Base-by-base conservation (phyloP, 2,888 invertebrate species). In the Rugalucina vietnamica region DNA sequence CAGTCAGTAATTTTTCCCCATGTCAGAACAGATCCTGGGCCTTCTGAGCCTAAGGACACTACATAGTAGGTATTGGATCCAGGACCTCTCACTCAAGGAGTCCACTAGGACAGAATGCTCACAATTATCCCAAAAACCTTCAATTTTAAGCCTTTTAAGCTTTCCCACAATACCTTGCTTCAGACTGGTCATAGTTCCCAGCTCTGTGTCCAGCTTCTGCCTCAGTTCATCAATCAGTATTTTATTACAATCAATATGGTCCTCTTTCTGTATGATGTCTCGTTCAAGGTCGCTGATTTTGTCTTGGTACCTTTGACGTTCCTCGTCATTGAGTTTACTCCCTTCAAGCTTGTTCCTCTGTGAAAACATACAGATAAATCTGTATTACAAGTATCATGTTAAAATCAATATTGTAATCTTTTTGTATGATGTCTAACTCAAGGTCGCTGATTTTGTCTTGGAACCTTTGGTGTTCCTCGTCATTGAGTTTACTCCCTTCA, bases 371-470 rank as follows among this genome's bases (percentile, higher is more conserved):
- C n/a, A n/a, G n/a, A n/a, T n/a, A n/a, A n/a, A n/a, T n/a, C n/a
- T n/a, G n/a, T n/a, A n/a, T n/a, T 18, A 90, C 85, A 21, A 75
- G 49, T 21, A 76, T 60, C 72, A 76, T 60, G 60, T 88, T 88
- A 24, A 80, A 76, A 18, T 82, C 83, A 14, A 91, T 70, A 21
- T 90, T 88, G 8, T 82, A 86, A 29, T 88, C 88, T 34, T 82
- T 84, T 43, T 82, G 80, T 14, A 81, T 76, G 21, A 86, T 72
- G 79, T 88, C 82, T 10, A 84, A 65, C 72, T 88, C 81, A 14
- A 88, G 78, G 14, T 83, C 81, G 50, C 82, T 84, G 54, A 79
- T 80, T 39, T 65, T 36, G 10, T 78, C 85, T 81, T 82, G 80
- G 73, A 81, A 86, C 54, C 81, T 77, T 70, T 82, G 50, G 12